Percentiles rank a stretch among this genome's conserved stretches.
phyloP scores from a whole-genome alignment of 2,797 vertebrate genomes.

The Tapera naevia region DNA sequence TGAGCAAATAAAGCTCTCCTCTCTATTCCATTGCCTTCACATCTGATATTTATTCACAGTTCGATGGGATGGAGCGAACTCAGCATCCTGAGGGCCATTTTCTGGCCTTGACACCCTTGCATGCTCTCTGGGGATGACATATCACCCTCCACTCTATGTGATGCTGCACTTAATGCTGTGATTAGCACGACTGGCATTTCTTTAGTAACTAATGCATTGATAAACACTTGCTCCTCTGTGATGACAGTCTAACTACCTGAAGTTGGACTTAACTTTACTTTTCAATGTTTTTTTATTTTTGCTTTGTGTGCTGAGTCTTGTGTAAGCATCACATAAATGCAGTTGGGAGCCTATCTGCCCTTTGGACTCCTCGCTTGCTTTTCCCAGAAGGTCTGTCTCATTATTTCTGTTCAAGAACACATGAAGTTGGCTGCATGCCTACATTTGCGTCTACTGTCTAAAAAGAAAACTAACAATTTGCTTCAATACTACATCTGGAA shows the following conservation, averaged over 20 bases:
- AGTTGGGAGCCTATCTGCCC: not conserved
- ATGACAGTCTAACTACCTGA: not conserved
- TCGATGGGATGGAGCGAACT: not conserved
- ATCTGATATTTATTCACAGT: not conserved
- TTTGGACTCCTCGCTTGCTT: not conserved
- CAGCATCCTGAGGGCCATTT: not conserved
- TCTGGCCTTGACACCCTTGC: not conserved
- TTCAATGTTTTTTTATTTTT: not conserved
- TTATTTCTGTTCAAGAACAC: conserved; percentile 18
- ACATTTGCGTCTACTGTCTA: conserved; percentile 21
- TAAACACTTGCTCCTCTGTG: not conserved
- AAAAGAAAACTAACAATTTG: conserved; percentile 27
- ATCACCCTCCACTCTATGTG: not conserved
- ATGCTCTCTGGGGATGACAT: not conserved
- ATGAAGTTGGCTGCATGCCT: not conserved
- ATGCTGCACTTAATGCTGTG: not conserved
- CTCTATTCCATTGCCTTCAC: not conserved
- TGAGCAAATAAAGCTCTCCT: not conserved
- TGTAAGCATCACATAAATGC: not conserved
- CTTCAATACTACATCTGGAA: not conserved
- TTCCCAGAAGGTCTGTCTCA: conserved; percentile 25
- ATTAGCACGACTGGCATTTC: not conserved
- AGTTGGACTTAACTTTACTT: not conserved
- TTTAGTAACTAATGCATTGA: not conserved
- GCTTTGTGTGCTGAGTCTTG: not conserved